phyloP scores from a whole-genome alignment of 2,888 invertebrate species.

The Drosophila koepferae region DNA sequence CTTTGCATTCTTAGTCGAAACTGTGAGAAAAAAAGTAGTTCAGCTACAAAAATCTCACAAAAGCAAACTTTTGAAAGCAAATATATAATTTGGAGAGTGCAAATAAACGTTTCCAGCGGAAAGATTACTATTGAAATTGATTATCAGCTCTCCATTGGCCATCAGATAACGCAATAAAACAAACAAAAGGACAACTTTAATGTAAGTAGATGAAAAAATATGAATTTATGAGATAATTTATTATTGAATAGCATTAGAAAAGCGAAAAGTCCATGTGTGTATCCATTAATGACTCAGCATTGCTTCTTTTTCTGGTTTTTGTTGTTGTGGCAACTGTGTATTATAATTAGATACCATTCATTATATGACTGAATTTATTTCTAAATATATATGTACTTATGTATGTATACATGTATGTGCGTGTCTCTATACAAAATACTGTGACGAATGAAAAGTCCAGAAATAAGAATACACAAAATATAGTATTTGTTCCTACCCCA shows the following conservation, averaged over 20 bases:
- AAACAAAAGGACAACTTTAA: background rate
- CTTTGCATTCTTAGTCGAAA: slow-evolving; percentile 37
- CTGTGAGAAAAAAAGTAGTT: slow-evolving; percentile 34
- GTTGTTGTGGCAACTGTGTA: slow-evolving; percentile 40
- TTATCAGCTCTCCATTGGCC: background rate
- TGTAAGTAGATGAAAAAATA: slow-evolving; percentile 34
- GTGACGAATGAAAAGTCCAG: background rate
- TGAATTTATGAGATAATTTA: background rate
- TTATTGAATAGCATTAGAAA: background rate
- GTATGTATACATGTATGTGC: background rate
- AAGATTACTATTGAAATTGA: slow-evolving; percentile 14
- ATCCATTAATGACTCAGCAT: slow-evolving; percentile 26
- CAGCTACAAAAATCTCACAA: background rate
- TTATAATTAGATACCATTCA: slow-evolving; percentile 46
- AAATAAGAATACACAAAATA: background rate
- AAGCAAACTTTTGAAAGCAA: background rate
- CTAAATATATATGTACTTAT: slow-evolving; percentile 19
- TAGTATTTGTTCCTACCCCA: background rate
- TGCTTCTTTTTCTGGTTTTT: slow-evolving; percentile 24
- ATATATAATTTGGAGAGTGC: slow-evolving; percentile 2
- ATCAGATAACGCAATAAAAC: slow-evolving; percentile 11
- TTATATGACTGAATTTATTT: slow-evolving; percentile 47
- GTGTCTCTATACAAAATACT: background rate
- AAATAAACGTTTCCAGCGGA: slow-evolving; percentile 19
- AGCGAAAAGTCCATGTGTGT: slow-evolving; percentile 14